These are phyloP conservation scores for Hemibagrus wyckioides DNA, from an alignment of 2,113 vertebrate genomes.

Conservation along the genomic window DNA sequence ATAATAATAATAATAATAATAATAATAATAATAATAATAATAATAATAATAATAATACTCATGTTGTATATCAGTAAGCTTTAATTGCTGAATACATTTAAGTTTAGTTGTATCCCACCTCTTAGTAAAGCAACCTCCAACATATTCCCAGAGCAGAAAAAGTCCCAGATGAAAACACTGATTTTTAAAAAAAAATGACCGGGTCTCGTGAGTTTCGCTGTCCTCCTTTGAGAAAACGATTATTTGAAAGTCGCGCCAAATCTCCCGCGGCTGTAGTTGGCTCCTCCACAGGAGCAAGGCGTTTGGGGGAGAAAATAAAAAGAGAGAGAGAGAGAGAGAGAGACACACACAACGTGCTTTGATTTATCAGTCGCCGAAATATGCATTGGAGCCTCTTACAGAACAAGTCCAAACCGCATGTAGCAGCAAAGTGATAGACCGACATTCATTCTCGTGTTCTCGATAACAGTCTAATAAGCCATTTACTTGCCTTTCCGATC, in stretches of 20 bases:
- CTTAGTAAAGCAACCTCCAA: conserved; percentile 10
- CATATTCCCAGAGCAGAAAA: conserved; percentile 33
- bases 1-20: not conserved
- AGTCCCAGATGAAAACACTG: not conserved
- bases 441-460: not conserved
- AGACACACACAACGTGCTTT: not conserved
- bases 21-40: not conserved
- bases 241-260: conserved; percentile 56
- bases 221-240: conserved; percentile 35
- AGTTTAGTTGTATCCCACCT: conserved; percentile 31
- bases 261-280: conserved; percentile 20
- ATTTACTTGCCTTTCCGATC: conserved; percentile 29
- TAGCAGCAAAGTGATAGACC: not conserved
- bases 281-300: conserved; percentile 25
- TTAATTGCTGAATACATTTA: not conserved
- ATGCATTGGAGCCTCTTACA: conserved; percentile 8
- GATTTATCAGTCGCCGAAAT: conserved; percentile 39
- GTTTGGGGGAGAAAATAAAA: not conserved
- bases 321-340: not conserved
- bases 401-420: conserved; percentile 14
- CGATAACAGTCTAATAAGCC: conserved; percentile 6
- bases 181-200: not conserved
- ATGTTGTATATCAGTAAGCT: not conserved
- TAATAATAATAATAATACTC: not conserved
- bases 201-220: conserved; percentile 4